Base-by-base conservation (phyloP, 2,113 vertebrate genomes). In the Ellobius talpinus region DNA sequence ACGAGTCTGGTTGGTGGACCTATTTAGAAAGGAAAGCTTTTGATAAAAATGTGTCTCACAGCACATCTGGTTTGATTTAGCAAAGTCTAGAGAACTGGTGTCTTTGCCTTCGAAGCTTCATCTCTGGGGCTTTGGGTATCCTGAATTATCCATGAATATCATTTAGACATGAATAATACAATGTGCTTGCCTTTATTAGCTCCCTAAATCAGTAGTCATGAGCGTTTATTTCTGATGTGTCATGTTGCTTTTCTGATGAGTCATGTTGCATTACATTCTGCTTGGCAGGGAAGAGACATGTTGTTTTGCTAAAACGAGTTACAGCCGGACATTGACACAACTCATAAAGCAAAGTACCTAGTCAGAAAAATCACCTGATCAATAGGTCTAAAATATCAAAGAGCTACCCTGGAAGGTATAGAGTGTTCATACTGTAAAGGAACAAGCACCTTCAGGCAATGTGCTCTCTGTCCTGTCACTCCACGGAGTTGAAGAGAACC, bases 221-320 rank as follows among this genome's bases (percentile, higher is more conserved):
- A 94, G 81, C 66, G 39, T 95, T 96, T 96, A 84, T 96, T 97
- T 97, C 94, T 93, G 97, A 92, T 97, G 96, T 66, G 90, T 96
- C 96, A 97, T 91, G 95, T 58, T 96, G 47, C 88, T 95, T 98
- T 97, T 96, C 95, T 97, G 98, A 98, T 97, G 97, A 98, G 94
- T 98, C 98, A 97, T 86, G 90, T 73, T 93, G 70, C 29, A 70
- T 96, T 93, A 21, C 52, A 23, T 39, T 33, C 65, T 91, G 82
- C 82, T 96, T 92, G 96, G 93, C 85, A 95, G 94, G 90, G 31
- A 87, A 89, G 77, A 96, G 42, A 24, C 81, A 79, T 95, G 97
- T 55, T 66, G 72, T 96, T 93, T 94, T 95, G 88, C 95, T 93
- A 87, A 96, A 96, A 89, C 72, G 85, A 86, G 61, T 92, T 96